Base-by-base conservation (phyloP, 1,140 invertebrate genomes). In the Ooceraea biroi region DNA sequence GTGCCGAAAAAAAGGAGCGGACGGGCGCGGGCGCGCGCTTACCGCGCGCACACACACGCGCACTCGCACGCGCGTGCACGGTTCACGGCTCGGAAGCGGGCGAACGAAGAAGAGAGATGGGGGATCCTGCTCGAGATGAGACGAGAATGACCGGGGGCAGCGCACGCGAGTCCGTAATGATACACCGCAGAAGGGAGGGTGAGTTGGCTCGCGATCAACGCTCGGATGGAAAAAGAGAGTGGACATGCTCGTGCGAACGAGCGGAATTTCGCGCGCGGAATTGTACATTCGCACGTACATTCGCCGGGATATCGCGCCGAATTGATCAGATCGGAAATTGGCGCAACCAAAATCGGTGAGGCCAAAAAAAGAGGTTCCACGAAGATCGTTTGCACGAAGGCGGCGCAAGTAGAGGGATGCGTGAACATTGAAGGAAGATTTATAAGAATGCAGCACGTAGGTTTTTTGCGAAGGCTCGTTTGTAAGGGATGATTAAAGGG, bases 91-190 rank as follows among this genome's bases (percentile, higher is more conserved):
- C 57, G 60, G 80, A 83, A 83, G 69, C 57, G 73, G 19, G 22
- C 61, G 78, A 82, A 60, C 80, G 85, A 83, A 72, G 7, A 36
- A 7, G 78, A 82, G 46, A 78, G 85, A 85, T 72, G 60, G 11
- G 76, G 74, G 83, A 87, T 87, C 84, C 82, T 89, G 82, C 83
- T 80, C 86, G 83, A 87, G 86, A 91, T 89, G 92, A 93, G 92
- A 94, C 91, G 91, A 93, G 92, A 94, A 93, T 93, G 87, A 94
- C 93, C 92, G 91, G 92, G 89, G 92, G 93, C 93, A 93, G 93
- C 92, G 93, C 93, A 94, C 93, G 93, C 93, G 93, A 93, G 92
- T 93, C 85, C 90, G 91, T 94, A 93, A 94, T 94, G 92, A 94
- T 93, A 93, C 90, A 93, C 91, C 92, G 87, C 85, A 82, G 84